Conservation (phyloP, 2,113 vertebrate genomes). For the Microcebus murinus region DNA sequence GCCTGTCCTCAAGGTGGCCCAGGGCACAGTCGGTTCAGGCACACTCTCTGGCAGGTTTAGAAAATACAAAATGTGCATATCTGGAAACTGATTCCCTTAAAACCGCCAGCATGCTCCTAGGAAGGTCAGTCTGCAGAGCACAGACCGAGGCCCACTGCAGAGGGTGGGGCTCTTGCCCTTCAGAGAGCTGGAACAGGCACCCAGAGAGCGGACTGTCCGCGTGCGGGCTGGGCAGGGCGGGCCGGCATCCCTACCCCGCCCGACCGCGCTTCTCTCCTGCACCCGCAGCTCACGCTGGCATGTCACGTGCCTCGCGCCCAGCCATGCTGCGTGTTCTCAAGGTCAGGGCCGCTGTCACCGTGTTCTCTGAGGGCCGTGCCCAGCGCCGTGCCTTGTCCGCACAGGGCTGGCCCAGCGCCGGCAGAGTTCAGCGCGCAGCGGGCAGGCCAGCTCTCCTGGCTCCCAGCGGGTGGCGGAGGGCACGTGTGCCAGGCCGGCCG, state of each 20-base stretch:
- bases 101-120: not conserved
- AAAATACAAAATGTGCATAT: not conserved
- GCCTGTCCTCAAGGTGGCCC: not conserved
- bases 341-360: not conserved
- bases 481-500: not conserved
- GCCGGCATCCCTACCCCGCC: not conserved
- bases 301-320: too few species aligned
- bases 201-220: rapidly evolving
- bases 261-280: not conserved
- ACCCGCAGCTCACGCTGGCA: not conserved
- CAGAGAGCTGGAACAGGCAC: not conserved
- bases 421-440: not conserved
- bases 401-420: rapidly evolving
- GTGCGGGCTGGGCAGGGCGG: rapidly evolving
- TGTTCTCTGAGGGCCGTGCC: not conserved
- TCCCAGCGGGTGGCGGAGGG: not conserved
- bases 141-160: not conserved
- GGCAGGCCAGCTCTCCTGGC: not conserved
- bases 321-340: not conserved
- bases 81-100: not conserved
- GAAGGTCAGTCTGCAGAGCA: not conserved
- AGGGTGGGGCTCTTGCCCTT: not conserved
- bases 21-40: not conserved
- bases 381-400: rapidly evolving
- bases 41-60: not conserved